Evolutionary conservation across 2,888 invertebrate species (phyloP).

Genomic region (Platerodrilus igneus): DNA sequence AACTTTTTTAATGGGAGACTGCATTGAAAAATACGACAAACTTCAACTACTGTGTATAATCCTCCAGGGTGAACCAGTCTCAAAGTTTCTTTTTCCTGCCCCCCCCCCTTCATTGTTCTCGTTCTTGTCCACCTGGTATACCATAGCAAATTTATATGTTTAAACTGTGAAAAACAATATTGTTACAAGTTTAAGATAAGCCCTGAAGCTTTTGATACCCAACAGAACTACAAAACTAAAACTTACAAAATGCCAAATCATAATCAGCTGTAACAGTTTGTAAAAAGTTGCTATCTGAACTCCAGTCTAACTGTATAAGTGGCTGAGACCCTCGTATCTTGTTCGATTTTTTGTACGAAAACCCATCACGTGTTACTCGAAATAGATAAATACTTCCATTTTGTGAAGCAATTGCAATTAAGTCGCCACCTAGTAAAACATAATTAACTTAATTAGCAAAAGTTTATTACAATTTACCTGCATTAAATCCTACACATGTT

Average conservation of each 20-base stretch:
- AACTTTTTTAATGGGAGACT: too few species aligned
- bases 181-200: too few species aligned
- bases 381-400: conserved; percentile 82
- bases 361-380: conserved; percentile 82
- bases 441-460: background rate
- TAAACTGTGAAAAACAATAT: too few species aligned
- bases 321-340: conserved; percentile 84
- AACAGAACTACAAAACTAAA: conserved; percentile 1
- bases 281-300: conserved; percentile 79
- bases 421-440: conserved; percentile 73
- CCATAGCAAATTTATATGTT: too few species aligned
- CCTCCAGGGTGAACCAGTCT: too few species aligned
- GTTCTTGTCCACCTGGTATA: too few species aligned
- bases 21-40: too few species aligned
- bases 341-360: conserved; percentile 84
- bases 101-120: too few species aligned
- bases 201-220: too few species aligned
- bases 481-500: conserved; percentile 82
- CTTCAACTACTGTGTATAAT: too few species aligned
- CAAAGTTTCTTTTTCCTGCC: too few species aligned
- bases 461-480: conserved; percentile 57
- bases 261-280: conserved; percentile 89
- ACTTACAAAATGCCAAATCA: conserved; percentile 82
- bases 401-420: conserved; percentile 85
- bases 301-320: conserved; percentile 85